Evolutionary conservation across 2,113 vertebrate species (phyloP), one percentile per base, ranked within the genome.

Genomic region (Chaetura pelagica): DNA sequence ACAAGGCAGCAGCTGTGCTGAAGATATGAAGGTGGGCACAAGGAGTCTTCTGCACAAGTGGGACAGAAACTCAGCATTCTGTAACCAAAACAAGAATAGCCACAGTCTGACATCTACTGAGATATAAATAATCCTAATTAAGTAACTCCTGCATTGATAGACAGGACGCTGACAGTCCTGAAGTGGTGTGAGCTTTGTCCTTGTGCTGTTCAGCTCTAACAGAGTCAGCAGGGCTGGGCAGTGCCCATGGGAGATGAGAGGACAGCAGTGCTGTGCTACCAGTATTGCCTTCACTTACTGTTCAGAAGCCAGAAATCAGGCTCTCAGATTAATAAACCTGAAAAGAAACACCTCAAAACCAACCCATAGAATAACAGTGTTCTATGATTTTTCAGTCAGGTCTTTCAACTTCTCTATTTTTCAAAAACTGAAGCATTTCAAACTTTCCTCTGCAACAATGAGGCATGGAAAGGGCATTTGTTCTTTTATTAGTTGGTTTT

Each of bases 291-390:
- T 34, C 19, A 26, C 26, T 51, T 52, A 38, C 1, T 18, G 17
- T 26, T 72, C 27, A 67, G 55, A 55, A 42, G 21, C 23, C 79
- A 57, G 26, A 62, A 79, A 61, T 30, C 14, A 69, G n/a, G n/a
- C 18, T 58, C 58, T 42, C n/a, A 62, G 18, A 71, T 34, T 32
- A 88, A 83, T 67, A 83, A 78, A 79, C 27, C 12, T 68, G 63
- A 84, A 63, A 49, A 8, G 59, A 40, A 9, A 0, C 0, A 3
- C 19, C 16, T 38, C 38, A 38, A 49, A 29, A 24, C 22, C 8
- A 29, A 22, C 26, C 30, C 20, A 29, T 42, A 82, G 88, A 44
- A 44, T 3, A 79, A 9, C 9, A 38, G 15, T 18, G 9, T 32
- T 40, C 19, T 84, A 58, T 63, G 67, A 2, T 88, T 90, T 51